Conservation (phyloP, 2,113 vertebrate genomes). For the Periophthalmus modestus region DNA sequence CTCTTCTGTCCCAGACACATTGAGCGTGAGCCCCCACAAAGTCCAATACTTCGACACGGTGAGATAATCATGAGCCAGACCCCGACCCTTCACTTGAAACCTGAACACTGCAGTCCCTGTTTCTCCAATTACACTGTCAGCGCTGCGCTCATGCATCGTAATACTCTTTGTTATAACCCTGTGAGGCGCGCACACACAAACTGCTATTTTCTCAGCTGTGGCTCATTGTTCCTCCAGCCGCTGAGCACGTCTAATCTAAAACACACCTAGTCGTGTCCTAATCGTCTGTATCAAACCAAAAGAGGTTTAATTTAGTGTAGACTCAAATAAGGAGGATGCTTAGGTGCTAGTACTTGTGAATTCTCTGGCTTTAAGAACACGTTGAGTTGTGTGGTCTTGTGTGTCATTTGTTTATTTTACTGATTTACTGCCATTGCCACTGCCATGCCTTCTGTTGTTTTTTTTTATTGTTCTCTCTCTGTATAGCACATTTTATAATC, state of each 20-base stretch:
- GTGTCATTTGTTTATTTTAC: too few relatives aligned
- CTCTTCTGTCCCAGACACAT: constrained; percentile 21
- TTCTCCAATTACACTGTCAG: constrained; percentile 60
- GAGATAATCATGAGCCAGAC: constrained; percentile 35
- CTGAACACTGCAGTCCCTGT: constrained; percentile 40
- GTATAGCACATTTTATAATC: too few relatives aligned
- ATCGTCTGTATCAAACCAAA: constrained; percentile 60
- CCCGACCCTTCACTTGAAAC: constrained; percentile 35
- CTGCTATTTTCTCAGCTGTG: constrained; percentile 40
- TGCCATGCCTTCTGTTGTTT: too few relatives aligned
- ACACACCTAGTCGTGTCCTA: constrained; percentile 67
- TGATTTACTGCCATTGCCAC: too few relatives aligned
- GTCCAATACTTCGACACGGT: constrained; percentile 43
- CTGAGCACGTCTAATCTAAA: constrained; percentile 76
- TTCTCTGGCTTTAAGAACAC: too few relatives aligned
- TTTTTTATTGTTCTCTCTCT: too few relatives aligned
- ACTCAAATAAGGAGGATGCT: constrained; percentile 41
- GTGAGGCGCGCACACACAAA: constrained; percentile 12
- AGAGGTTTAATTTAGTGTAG: constrained; percentile 66
- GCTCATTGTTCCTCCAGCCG: constrained; percentile 67
- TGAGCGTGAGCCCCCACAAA: constrained; percentile 11
- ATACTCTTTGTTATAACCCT: constrained; percentile 56
- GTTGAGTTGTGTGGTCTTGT: too few relatives aligned
- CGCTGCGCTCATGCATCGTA: constrained; percentile 35
- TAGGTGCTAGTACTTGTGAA: constrained; percentile 14